Base-by-base conservation (phyloP, 2,797 vertebrate genomes). In the Spheniscus humboldti region DNA sequence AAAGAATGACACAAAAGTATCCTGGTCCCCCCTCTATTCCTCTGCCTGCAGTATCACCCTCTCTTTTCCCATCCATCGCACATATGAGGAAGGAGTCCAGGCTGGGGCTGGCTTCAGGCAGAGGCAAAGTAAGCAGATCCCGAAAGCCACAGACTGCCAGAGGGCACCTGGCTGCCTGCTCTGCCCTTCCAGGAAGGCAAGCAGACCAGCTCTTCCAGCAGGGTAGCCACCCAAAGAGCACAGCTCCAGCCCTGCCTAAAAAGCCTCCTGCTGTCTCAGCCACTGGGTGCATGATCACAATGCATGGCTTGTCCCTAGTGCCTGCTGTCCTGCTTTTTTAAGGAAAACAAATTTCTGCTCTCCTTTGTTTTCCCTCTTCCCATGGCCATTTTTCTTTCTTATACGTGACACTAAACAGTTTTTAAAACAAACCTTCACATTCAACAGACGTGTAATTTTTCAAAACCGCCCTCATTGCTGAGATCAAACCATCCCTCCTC, bases 121-220 rank as follows among this genome's bases (percentile, higher is more conserved):
- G 63, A 88, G 55, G 86, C 91, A 93, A 73, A 94, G 59, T 2
- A 66, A 94, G 92, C 88, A 83, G 86, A 95, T 92, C 88, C 83
- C 0, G 0, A 95, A 82, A 95, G 68, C 88, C 4, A 5, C 88
- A 92, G 94, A 94, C 67, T 94, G 96, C 96, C 84, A 48, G 81
- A 94, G 96, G 95, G 96, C 84, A 95, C 95, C 96, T 94, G 92
- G 94, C 94, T 89, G 92, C 86, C 86, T 91, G 81, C 78, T 94
- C 89, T 91, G 91, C 92, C 91, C 86, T 94, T 95, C 91, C 93
- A 93, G 91, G 92, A 95, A 96, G 91, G 73, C 79, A 20, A 69
- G 92, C 91, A 92, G 90, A 88, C 8, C 0, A 94, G 82, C 79
- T 68, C 53, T 62, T 92, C 57, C 90, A 91, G 94, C 82, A 35